phyloP scores from a whole-genome alignment of 2,888 invertebrate species.

The Fissipunctia ypsillon region DNA sequence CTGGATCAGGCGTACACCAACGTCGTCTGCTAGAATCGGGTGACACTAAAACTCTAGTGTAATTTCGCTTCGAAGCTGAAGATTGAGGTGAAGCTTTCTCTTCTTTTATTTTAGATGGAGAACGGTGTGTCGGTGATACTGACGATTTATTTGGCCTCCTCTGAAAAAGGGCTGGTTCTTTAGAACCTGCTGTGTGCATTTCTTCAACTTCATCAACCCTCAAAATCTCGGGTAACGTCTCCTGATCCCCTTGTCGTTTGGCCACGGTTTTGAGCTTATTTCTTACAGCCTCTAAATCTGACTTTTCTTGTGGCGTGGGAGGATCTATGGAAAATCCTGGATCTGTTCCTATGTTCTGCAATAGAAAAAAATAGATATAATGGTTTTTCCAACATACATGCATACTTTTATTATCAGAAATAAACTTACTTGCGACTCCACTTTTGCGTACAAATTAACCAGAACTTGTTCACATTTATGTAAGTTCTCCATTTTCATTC shows the following conservation, averaged over 20 bases:
- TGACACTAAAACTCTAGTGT: slow-evolving; percentile 85
- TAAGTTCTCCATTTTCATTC: slow-evolving; percentile 93
- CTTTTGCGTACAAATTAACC: slow-evolving; percentile 92
- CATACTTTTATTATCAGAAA: background rate
- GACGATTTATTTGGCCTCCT: slow-evolving; percentile 80
- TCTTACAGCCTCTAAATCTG: slow-evolving; percentile 78
- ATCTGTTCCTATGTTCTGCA: slow-evolving; percentile 77
- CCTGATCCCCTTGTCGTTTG: slow-evolving; percentile 72
- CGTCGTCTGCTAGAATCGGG: slow-evolving; percentile 75
- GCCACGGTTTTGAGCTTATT: slow-evolving; percentile 81
- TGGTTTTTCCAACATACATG: background rate
- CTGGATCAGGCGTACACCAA: slow-evolving; percentile 67
- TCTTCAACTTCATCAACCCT: slow-evolving; percentile 80
- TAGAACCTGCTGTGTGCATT: slow-evolving; percentile 80
- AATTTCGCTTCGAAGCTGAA: slow-evolving; percentile 73
- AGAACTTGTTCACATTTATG: slow-evolving; percentile 93
- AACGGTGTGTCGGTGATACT: slow-evolving; percentile 64
- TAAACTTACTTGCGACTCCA: slow-evolving; percentile 87
- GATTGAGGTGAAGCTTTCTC: slow-evolving; percentile 42
- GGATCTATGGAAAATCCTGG: slow-evolving; percentile 62
- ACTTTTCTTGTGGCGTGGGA: slow-evolving; percentile 66
- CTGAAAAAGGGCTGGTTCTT: slow-evolving; percentile 86
- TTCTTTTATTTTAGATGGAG: slow-evolving; percentile 51
- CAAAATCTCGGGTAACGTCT: slow-evolving; percentile 84
- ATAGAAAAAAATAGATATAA: slow-evolving; percentile 51